Evolutionary conservation across 2,888 invertebrate genomes (phyloP), one percentile per base, ranked within the genome.

Genomic region (Neoitamus cyanurus): DNA sequence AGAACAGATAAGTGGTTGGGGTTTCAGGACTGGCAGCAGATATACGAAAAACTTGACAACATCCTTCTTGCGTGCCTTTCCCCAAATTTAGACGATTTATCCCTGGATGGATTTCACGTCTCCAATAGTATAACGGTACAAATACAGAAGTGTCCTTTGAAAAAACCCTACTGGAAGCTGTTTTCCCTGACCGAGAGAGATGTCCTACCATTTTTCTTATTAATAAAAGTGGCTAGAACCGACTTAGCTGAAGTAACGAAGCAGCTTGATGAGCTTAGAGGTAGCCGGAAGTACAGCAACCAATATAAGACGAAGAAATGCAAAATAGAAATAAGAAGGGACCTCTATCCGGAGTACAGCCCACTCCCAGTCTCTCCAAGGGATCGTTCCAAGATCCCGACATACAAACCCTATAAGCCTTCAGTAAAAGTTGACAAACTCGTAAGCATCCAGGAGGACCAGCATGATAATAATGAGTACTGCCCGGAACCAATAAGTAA

Each of bases 1-100:
- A 77, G 73, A 28, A 85, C 84, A n/a, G 68, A 85, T 37, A 86
- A 86, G 83, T 86, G 85, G 85, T 69, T 86, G 34, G 58, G 85
- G 11, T 83, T 86, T n/a, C 84, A 84, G 72, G 83, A 86, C 25
- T 86, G 86, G 86, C 83, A 78, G 9, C 84, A 86, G 37, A 70
- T 86, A 9, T 86, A 86, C 37, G 85, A 84, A 9, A 84, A 86
- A 37, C 9, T 86, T 9, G 36, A 70, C 6, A 73, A 31, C 15
- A 31, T 68, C 7, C 13, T 84, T 31, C 13, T 20, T 42, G 68
- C 15, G 2, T 25, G 28, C 28, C 6, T 31, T 48, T 34, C 68
- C 5, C 36, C 36, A 3, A 13, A 75, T 25, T 31, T 78, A n/a
- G 30, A 48, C 6, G 28, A 78, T 2, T 48, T 78, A 7, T 30